These are phyloP conservation scores for Platysternon megacephalum DNA, from an alignment of 2,113 vertebrate species.

Conservation along the genomic window DNA sequence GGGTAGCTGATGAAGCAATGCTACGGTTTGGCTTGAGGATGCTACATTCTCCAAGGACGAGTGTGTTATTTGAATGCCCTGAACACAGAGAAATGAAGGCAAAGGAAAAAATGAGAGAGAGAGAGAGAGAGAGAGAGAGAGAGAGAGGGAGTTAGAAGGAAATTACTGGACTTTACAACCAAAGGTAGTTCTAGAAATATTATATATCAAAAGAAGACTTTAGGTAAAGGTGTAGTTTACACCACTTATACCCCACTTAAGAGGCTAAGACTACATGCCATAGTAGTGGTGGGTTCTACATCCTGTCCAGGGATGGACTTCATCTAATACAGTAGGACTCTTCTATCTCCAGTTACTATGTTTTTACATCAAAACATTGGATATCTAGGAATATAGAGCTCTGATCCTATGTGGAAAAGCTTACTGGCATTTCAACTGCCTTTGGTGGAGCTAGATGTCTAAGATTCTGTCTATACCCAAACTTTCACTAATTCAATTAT, in stretches of 20 bases:
- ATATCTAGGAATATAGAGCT: accelerated
- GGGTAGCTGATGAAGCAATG: neutral
- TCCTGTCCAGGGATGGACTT: neutral
- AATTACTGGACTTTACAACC: neutral
- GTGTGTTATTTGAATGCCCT: neutral
- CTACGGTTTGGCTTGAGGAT: neutral
- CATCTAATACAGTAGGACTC: neutral
- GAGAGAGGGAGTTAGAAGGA: neutral
- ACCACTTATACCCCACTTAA: neutral
- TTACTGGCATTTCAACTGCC: neutral
- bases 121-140: neutral
- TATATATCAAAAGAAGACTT: neutral
- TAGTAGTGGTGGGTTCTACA: neutral
- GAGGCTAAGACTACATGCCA: neutral
- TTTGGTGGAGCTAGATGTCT: neutral
- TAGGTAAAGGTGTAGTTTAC: neutral
- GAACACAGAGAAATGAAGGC: neutral
- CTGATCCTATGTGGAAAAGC: neutral
- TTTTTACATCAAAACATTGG: neutral
- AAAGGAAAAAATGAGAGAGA: neutral
- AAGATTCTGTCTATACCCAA: neutral
- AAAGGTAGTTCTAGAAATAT: neutral
- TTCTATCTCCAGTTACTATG: neutral
- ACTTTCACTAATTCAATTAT: neutral
- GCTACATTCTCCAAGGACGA: neutral